phyloP scores from a whole-genome alignment of 2,888 invertebrate genomes.

The Nycteola revayana region DNA sequence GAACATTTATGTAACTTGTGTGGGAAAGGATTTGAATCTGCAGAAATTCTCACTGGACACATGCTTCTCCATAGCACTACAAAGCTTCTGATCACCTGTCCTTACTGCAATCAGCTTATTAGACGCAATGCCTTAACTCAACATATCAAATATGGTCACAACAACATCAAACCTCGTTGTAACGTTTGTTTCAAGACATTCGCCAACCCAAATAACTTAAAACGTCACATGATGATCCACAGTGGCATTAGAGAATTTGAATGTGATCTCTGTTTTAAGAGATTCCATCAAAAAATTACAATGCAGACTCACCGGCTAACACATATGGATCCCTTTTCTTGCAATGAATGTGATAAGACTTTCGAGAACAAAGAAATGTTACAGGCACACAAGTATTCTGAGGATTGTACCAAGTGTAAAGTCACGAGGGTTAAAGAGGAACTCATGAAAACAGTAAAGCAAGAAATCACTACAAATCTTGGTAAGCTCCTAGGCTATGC shows the following conservation, averaged over 20 bases:
- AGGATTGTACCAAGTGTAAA: constrained; percentile 55
- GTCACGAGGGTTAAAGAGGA: constrained; percentile 60
- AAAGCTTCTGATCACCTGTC: constrained; percentile 58
- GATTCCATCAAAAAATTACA: constrained; percentile 74
- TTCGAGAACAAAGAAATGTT: constrained; percentile 54
- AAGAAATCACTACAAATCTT: constrained; percentile 62
- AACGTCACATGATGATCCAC: constrained; percentile 78
- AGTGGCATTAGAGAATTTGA: constrained; percentile 68
- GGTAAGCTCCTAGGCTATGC: constrained; percentile 69
- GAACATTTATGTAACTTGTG: constrained; percentile 69
- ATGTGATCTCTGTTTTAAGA: constrained; percentile 71
- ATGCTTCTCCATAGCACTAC: constrained; percentile 65
- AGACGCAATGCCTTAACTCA: constrained; percentile 66
- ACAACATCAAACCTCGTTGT: constrained; percentile 67
- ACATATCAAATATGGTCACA: constrained; percentile 74
- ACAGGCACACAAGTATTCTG: constrained; percentile 49
- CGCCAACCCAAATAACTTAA: constrained; percentile 74
- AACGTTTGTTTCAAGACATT: constrained; percentile 68
- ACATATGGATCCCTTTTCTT: constrained; percentile 61
- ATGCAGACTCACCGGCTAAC: constrained; percentile 76
- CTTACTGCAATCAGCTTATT: constrained; percentile 65
- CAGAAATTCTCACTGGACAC: constrained; percentile 70
- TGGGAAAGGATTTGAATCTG: constrained; percentile 72
- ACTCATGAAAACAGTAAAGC: constrained; percentile 69
- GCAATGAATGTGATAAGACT: constrained; percentile 59